Percentiles rank a stretch among this genome's conserved stretches.
Conservation (phyloP, 2,888 invertebrate genomes). For the Cephonodes hylas region DNA sequence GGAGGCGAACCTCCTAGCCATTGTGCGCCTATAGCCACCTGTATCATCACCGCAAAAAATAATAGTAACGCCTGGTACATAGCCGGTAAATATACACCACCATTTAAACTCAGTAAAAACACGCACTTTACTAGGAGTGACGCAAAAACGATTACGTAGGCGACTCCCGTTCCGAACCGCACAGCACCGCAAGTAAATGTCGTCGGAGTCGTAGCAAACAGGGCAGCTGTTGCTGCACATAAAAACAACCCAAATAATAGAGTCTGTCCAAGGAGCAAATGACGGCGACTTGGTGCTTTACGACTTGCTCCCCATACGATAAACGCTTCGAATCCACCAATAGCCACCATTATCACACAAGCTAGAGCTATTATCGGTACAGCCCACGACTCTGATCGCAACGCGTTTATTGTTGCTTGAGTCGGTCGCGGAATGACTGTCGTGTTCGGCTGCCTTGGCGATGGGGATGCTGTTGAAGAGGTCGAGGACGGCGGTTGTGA, state of each 20-base stretch:
- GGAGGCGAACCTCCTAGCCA: constrained; percentile 93
- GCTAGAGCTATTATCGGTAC: constrained; percentile 93
- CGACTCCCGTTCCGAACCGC: constrained; percentile 90
- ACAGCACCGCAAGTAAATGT: constrained; percentile 90
- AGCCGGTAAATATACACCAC: constrained; percentile 94
- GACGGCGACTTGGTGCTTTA: constrained; percentile 90
- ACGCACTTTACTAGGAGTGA: constrained; percentile 96
- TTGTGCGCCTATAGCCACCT: constrained; percentile 91
- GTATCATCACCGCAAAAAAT: constrained; percentile 94
- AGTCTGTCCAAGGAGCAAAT: constrained; percentile 93
- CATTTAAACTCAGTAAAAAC: constrained; percentile 94
- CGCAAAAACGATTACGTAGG: constrained; percentile 93
- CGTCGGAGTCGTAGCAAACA: constrained; percentile 89
- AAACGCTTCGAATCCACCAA: constrained; percentile 93
- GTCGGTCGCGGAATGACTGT: constrained; percentile 44
- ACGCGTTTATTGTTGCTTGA: constrained; percentile 53
- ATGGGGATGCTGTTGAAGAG: constrained; percentile 38
- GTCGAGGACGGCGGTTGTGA: constrained; percentile 56
- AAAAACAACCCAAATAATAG: constrained; percentile 91
- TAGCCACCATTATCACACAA: constrained; percentile 90
- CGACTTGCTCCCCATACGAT: constrained; percentile 90
- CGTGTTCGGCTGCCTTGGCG: constrained; percentile 19
- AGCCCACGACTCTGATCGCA: constrained; percentile 93
- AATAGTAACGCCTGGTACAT: constrained; percentile 94
- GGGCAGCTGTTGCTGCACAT: constrained; percentile 89